Evolutionary conservation across 2,797 vertebrate genomes (phyloP).

Genomic region (Enteromius afrohamiltoni): DNA sequence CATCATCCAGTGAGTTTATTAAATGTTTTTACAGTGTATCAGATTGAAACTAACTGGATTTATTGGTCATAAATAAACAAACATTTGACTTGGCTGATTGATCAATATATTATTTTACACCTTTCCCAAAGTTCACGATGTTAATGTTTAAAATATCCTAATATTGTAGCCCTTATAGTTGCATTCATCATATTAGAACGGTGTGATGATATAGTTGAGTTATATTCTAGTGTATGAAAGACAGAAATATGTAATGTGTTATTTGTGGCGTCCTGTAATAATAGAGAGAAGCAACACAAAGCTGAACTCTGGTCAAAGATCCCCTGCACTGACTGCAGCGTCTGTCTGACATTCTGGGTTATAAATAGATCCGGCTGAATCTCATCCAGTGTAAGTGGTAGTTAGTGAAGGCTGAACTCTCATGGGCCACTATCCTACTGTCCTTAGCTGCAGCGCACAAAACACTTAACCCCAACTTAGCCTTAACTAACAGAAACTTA

Average conservation of each 20-base stretch:
- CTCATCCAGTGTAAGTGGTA: conserved; percentile 25
- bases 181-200: not conserved
- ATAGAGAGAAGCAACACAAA: not conserved
- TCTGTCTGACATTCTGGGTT: not conserved
- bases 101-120: not conserved
- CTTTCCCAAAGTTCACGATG: not conserved
- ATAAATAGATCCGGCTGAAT: conserved; percentile 17
- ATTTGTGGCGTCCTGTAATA: not conserved
- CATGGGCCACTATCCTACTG: not conserved
- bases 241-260: not conserved
- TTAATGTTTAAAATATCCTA: not conserved
- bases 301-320: not conserved
- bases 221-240: not conserved
- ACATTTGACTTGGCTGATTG: not conserved
- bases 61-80: not conserved
- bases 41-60: not conserved
- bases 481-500: not conserved
- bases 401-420: conserved; percentile 49
- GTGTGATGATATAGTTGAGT: not conserved
- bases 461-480: not conserved
- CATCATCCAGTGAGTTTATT: too few species aligned
- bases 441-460: not conserved
- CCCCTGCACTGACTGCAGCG: not conserved
- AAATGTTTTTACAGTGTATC: too few species aligned
- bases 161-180: not conserved